Base-by-base conservation (phyloP, 2,888 invertebrate genomes). In the Dione juno region DNA sequence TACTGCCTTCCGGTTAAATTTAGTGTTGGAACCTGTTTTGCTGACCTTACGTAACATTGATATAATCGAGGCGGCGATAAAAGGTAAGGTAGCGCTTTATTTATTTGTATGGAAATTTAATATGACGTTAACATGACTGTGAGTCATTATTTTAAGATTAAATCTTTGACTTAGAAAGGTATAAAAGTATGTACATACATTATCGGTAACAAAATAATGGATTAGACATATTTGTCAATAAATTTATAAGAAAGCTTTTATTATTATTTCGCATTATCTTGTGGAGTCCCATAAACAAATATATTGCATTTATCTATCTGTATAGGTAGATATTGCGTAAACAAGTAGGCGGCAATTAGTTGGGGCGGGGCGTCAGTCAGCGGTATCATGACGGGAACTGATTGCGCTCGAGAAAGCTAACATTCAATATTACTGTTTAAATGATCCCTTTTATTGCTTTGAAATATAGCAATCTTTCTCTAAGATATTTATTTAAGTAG, bases 281-380 rank as follows among this genome's bases (percentile, higher is more conserved):
- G 10, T 16, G 58, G 40, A 41, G 50, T 45, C 14, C 48, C 19
- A 52, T 37, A 65, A 58, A 61, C 48, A 52, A 53, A 64, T 52
- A 50, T 40, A 72, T 69, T 69, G 77, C 77, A 80, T 80, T 81
- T 57, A 19, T 40, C 16, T 54, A 81, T 81, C 81, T 77, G 80
- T 77, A 81, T 77, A 80, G 77, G 82, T 84, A 85, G 86, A 84
- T 86, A 77, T 71, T 76, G 74, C 74, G 76, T 81, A 89, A 90
- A 88, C 87, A 87, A 86, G 88, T 84, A 88, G 88, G 86, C 85
- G 85, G 89, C 85, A 87, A 89, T 90, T 87, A 79, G 70, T 77
- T 69, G 77, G 83, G 89, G 89, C 87, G 88, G 83, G 75, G 80
- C 80, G 75, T 77, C 77, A 82, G 85, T 84, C 85, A 77, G 77